Evolutionary conservation across 2,113 vertebrate genomes (phyloP).

Genomic region (Diglossa brunneiventris): DNA sequence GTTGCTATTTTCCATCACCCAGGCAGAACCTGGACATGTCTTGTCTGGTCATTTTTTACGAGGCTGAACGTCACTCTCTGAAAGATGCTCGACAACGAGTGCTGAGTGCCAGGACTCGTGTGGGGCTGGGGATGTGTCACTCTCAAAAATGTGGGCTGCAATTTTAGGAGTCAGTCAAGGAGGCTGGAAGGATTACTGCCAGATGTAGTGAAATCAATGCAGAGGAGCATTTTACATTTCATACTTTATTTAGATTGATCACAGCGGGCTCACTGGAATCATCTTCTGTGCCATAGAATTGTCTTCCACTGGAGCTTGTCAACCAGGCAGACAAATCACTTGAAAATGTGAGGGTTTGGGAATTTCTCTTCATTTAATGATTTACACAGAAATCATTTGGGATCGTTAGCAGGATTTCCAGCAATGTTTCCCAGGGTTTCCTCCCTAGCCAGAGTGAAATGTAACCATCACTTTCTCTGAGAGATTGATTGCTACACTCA

Average conservation of each 20-base stretch:
- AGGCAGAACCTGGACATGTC: background rate
- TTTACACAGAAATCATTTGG: background rate
- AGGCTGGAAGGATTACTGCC: slow-evolving; percentile 39
- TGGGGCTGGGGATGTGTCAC: background rate
- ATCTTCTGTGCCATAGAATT: background rate
- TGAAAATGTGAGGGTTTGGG: background rate
- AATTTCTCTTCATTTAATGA: background rate
- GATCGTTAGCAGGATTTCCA: background rate
- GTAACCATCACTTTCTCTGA: background rate
- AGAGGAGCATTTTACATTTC: slow-evolving; percentile 26
- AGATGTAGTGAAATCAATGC: slow-evolving; percentile 39
- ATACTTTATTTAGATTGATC: slow-evolving; percentile 31
- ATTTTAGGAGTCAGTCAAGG: slow-evolving; percentile 35
- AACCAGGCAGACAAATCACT: background rate
- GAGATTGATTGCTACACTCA: background rate
- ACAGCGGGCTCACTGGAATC: background rate
- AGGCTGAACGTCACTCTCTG: background rate
- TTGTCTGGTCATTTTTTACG: background rate
- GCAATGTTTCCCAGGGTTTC: background rate
- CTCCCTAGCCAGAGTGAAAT: background rate
- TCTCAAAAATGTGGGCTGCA: slow-evolving; percentile 17
- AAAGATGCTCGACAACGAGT: background rate
- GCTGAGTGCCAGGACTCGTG: background rate
- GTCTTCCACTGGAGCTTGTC: background rate
- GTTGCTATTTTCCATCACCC: background rate